Base-by-base conservation (phyloP, 2,113 vertebrate genomes). In the Chionis minor region DNA sequence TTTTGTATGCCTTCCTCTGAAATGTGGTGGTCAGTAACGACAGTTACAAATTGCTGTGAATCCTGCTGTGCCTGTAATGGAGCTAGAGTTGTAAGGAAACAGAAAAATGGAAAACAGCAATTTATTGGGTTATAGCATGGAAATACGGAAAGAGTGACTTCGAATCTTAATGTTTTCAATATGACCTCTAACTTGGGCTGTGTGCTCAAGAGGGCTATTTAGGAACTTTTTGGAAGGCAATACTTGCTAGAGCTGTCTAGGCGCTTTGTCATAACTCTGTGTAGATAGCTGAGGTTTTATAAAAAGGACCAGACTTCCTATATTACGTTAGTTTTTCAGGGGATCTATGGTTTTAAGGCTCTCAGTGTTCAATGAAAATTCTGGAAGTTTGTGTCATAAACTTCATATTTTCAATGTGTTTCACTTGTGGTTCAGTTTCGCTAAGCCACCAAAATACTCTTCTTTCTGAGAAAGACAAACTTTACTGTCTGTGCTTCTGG, bases 41-140 rank as follows among this genome's bases (percentile, higher is more conserved):
- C 62, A 61, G 35, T 54, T 93, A 89, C 49, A 90, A 75, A 82
- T 92, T 77, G 54, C 77, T 94, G 54, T 91, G 92, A 81, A 85
- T 82, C 56, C n/a, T 72, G 49, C 86, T 91, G 91, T 95, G 70
- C 54, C 65, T 88, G 69, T 97, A 95, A 75, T 88, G 84, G 75
- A 52, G 56, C 88, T 78, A 92, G 63, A 90, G 83, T 90, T 92
- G 82, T 93, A 84, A 94, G 88, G 92, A 89, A 96, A 89, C 54
- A 90, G 84, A 93, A 92, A 86, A 91, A 91, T 77, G 54, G 74
- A 91, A 89, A 91, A 71, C 81, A 85, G 54, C 87, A 6, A 42
- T 79, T 92, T 75, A 54, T 67, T 87, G 83, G 33, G 23, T 45
- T 86, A 32, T 54, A 90, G 35, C 61, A 56, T n/a, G 63, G 85